phyloP scores from a whole-genome alignment of 1,140 invertebrate species.

The Mactra quadrangularis region DNA sequence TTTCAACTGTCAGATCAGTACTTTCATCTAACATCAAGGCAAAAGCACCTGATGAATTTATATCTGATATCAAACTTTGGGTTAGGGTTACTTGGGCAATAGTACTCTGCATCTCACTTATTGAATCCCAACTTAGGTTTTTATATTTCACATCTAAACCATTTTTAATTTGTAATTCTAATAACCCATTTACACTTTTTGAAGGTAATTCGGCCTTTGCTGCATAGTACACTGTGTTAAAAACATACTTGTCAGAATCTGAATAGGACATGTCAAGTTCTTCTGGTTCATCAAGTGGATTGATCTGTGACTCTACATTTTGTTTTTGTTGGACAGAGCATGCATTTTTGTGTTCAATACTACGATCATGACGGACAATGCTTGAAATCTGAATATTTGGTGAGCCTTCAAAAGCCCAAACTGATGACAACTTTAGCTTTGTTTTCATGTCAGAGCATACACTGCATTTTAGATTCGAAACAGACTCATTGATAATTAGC shows the following conservation, averaged over 20 bases:
- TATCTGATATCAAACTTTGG: constrained; percentile 7
- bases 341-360: constrained; percentile 12
- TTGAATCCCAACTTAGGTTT: constrained; percentile 14
- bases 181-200: not conserved
- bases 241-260: not conserved
- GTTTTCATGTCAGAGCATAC: not conserved
- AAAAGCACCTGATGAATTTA: not conserved
- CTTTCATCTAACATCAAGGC: constrained; percentile 27
- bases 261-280: not conserved
- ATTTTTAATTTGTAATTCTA: constrained; percentile 18
- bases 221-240: constrained; percentile 12
- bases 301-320: not conserved
- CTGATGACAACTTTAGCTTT: not conserved
- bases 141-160: constrained; percentile 3
- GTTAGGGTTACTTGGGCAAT: not conserved
- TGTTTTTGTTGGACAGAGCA: not conserved
- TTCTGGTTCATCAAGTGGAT: not conserved
- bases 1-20: constrained; percentile 44
- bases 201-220: not conserved
- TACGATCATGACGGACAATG: not conserved
- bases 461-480: not conserved
- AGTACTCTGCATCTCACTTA: constrained; percentile 23
- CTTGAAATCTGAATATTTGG: not conserved
- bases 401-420: not conserved
- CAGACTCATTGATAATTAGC: too few relatives aligned